Conservation (phyloP, 2,797 vertebrate genomes). For the Mormyrops attenuatus region DNA sequence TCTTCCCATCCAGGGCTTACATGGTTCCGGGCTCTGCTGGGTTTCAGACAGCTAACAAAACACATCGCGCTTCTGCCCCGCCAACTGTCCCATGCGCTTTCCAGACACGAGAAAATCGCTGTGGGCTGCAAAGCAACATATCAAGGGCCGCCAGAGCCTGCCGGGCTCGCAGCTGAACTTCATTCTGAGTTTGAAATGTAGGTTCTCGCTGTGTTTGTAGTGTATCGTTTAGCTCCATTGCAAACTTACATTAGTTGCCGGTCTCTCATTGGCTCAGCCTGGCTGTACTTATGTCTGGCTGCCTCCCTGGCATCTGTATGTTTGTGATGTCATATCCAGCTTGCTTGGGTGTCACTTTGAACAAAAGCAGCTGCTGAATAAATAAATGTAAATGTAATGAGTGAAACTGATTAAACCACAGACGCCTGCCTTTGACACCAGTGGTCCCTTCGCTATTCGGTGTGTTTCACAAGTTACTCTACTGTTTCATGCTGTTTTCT, state of each 20-base stretch:
- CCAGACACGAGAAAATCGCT: slow-evolving; percentile 80
- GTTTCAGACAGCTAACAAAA: slow-evolving; percentile 93
- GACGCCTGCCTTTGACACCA: neutral
- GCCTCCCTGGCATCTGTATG: neutral
- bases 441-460: neutral
- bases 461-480: neutral
- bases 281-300: neutral
- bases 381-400: neutral
- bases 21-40: slow-evolving; percentile 79
- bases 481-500: neutral
- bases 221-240: neutral
- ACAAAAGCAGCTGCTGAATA: neutral
- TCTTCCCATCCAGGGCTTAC: slow-evolving; percentile 82
- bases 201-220: neutral
- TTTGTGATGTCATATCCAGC: neutral
- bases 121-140: slow-evolving; percentile 13
- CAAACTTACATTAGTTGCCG: neutral
- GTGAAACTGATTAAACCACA: neutral
- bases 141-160: slow-evolving; percentile 41
- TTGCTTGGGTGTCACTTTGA: neutral
- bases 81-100: slow-evolving; percentile 83
- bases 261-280: neutral
- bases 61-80: slow-evolving; percentile 81
- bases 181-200: neutral
- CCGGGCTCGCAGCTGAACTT: neutral